Conservation (phyloP, 2,113 vertebrate genomes). For the Coptodon bakossiorum region DNA sequence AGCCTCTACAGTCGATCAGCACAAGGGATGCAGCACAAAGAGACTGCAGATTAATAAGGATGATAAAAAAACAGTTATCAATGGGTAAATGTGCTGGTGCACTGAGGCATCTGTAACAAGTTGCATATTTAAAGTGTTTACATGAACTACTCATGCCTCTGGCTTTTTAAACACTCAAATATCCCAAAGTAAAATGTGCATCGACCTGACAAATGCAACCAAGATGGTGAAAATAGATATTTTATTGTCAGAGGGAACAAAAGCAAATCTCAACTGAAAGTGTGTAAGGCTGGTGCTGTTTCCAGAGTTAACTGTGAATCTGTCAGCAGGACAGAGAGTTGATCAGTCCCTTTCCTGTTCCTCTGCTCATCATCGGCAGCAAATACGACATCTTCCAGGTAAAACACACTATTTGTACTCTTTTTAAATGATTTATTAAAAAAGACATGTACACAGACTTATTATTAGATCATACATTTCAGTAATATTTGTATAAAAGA, state of each 20-base stretch:
- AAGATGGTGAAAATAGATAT: neutral
- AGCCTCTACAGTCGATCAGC: neutral
- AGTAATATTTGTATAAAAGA: neutral
- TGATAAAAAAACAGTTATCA: neutral
- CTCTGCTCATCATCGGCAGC: conserved; percentile 90
- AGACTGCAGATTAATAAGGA: neutral
- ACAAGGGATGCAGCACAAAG: neutral
- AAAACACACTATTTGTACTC: conserved; percentile 26
- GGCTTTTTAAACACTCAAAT: neutral
- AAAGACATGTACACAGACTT: neutral
- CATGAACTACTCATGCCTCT: neutral
- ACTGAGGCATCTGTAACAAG: rapidly evolving
- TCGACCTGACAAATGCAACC: neutral
- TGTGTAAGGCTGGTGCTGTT: neutral
- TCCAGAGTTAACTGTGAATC: neutral
- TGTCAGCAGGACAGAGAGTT: conserved; percentile 85
- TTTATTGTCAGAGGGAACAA: neutral
- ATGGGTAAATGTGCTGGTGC: neutral
- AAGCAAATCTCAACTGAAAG: neutral
- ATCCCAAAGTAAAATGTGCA: neutral
- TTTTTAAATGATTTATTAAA: neutral
- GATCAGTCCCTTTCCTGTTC: conserved; percentile 87
- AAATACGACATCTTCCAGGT: conserved; percentile 96
- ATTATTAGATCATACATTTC: neutral
- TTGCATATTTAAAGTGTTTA: neutral